phyloP scores from a whole-genome alignment of 2,113 vertebrate genomes.

The Zingel zingel region DNA sequence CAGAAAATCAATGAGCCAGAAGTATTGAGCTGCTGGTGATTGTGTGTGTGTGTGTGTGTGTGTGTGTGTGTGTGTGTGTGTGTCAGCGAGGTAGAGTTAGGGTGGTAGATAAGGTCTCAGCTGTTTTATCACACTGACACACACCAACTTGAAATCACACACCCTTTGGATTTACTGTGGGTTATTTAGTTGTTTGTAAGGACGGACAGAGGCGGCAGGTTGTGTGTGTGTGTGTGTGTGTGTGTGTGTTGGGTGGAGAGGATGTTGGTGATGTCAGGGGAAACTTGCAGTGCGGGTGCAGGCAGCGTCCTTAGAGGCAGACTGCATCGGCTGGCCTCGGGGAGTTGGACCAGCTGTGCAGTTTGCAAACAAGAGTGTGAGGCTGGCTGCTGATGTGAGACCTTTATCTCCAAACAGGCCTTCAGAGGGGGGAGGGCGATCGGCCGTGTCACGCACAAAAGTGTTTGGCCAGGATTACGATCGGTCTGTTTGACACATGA shows the following conservation, averaged over 20 bases:
- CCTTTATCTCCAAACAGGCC: constrained; percentile 47
- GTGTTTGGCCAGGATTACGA: constrained; percentile 44
- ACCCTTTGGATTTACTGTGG: constrained; percentile 43
- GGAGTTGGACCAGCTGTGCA: constrained; percentile 65
- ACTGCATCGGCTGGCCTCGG: constrained; percentile 39
- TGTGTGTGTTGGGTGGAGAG: neutral
- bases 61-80: constrained; percentile 2
- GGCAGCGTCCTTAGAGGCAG: constrained; percentile 32
- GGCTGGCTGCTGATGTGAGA: constrained; percentile 51
- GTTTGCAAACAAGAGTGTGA: constrained; percentile 66
- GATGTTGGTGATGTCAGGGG: constrained; percentile 52
- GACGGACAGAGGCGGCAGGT: constrained; percentile 32
- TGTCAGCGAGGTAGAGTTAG: neutral
- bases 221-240: constrained; percentile 1
- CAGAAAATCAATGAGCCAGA: constrained; percentile 80
- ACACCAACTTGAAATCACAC: constrained; percentile 37
- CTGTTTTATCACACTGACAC: constrained; percentile 51
- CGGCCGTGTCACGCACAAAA: constrained; percentile 30
- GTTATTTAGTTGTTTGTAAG: constrained; percentile 63
- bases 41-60: constrained; percentile 7
- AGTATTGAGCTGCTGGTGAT: constrained; percentile 70
- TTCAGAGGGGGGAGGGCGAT: constrained; percentile 5
- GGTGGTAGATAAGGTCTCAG: constrained; percentile 51
- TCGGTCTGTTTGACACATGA: constrained; percentile 45
- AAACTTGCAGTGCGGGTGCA: constrained; percentile 56